A percentile compares a stretch with the other conserved stretches of the same genome.
Evolutionary conservation across 2,888 invertebrate genomes (phyloP).

Genomic region (Sarcophaga rosellei): DNA sequence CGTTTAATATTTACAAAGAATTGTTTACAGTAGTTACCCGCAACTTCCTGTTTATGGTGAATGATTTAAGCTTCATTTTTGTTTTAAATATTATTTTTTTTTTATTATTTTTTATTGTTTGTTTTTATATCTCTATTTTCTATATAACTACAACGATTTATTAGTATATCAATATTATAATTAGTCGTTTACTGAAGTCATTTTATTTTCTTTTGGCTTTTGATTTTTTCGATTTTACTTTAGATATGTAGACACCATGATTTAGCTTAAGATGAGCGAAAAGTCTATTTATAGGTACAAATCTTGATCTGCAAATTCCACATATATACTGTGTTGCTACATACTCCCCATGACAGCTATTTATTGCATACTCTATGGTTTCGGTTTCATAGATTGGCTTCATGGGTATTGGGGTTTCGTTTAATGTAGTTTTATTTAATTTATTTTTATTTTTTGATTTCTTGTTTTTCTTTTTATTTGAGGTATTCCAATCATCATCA

Average conservation of each 20-base stretch:
- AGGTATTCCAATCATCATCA: constrained; percentile 75
- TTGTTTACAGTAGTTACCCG: no score
- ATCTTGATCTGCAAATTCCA: constrained; percentile 88
- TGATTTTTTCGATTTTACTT: constrained; percentile 77
- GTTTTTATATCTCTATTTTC: no score
- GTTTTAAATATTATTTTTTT: no score
- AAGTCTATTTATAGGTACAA: constrained; percentile 93
- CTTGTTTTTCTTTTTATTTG: constrained; percentile 71
- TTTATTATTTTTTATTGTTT: no score
- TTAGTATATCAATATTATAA: no score
- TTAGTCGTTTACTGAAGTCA: neutral
- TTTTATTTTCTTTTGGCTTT: constrained; percentile 73
- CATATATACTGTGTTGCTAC: constrained; percentile 82
- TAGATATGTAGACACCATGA: constrained; percentile 89
- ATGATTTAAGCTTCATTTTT: no score
- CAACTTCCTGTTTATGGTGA: no score
- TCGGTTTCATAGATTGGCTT: neutral
- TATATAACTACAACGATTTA: no score
- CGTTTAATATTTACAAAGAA: no score
- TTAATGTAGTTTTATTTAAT: constrained; percentile 56
- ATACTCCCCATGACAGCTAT: constrained; percentile 50
- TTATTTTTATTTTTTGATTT: constrained; percentile 73
- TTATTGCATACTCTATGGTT: constrained; percentile 26
- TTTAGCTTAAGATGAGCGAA: constrained; percentile 94
- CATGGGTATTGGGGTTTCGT: constrained; percentile 29